Evolutionary conservation across 2,797 vertebrate genomes (phyloP).

Genomic region (Phataginus tricuspis): DNA sequence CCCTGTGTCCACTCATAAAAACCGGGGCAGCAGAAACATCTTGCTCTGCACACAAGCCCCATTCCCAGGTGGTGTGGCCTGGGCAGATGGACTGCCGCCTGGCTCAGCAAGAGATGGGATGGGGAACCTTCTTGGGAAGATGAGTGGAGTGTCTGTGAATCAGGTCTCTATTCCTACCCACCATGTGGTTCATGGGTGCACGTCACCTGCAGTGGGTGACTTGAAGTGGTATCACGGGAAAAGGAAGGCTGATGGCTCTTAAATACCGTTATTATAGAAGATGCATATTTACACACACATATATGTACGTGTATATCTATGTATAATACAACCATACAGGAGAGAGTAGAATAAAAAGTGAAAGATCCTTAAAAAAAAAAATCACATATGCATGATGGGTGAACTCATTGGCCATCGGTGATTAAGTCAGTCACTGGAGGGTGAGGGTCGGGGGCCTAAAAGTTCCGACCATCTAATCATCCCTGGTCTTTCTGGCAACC

Average conservation of each 20-base stretch:
- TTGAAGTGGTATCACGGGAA: neutral
- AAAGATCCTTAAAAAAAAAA: neutral
- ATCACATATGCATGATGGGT: too few species aligned
- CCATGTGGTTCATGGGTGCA: neutral
- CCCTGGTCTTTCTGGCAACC: neutral
- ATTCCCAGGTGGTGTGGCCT: neutral
- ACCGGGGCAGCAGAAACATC: neutral
- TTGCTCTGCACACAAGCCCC: neutral
- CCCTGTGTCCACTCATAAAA: neutral
- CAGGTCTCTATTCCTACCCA: neutral
- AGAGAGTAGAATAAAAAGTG: neutral
- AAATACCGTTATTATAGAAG: neutral
- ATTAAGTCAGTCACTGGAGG: neutral
- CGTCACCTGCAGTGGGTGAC: neutral
- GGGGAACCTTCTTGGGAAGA: neutral
- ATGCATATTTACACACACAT: neutral
- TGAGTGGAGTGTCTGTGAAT: neutral
- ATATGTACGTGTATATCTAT: too few species aligned
- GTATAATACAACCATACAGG: neutral
- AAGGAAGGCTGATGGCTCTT: neutral
- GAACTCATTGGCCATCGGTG: neutral
- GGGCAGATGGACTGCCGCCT: neutral
- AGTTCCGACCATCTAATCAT: neutral
- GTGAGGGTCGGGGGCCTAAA: neutral
- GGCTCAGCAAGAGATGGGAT: accelerated